Conservation (phyloP, 2,888 invertebrate genomes). For the Eurois occulta region DNA sequence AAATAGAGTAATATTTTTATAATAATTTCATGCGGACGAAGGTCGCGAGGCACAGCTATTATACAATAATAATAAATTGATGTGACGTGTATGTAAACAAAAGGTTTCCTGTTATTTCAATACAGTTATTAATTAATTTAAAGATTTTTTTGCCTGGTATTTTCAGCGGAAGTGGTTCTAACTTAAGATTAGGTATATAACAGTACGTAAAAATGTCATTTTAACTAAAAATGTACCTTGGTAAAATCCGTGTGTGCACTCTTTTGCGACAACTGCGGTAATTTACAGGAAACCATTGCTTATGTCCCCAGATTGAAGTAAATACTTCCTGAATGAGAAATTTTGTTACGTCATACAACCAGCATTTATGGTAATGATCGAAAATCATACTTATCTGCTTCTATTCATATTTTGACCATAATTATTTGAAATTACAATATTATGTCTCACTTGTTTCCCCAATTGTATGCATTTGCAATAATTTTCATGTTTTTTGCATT, state of each 20-base stretch:
- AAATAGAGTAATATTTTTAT: too few relatives aligned
- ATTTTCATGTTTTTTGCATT: not conserved
- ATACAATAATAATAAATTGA: not conserved
- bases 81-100: not conserved
- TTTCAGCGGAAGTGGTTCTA: not conserved
- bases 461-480: not conserved
- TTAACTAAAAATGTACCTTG: not conserved
- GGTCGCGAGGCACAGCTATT: too few relatives aligned
- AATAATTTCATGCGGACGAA: too few relatives aligned
- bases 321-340: constrained; percentile 43
- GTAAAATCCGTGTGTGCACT: not conserved
- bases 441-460: not conserved
- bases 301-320: constrained; percentile 16
- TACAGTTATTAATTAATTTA: not conserved
- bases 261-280: not conserved
- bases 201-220: not conserved
- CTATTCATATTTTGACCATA: not conserved
- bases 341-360: constrained; percentile 2
- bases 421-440: constrained; percentile 20
- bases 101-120: not conserved
- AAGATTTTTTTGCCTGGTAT: not conserved
- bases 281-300: constrained; percentile 35
- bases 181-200: not conserved
- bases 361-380: constrained; percentile 29
- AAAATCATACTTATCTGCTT: constrained; percentile 35